phyloP scores from a whole-genome alignment of 2,797 vertebrate genomes.

The Austrolebias charrua region DNA sequence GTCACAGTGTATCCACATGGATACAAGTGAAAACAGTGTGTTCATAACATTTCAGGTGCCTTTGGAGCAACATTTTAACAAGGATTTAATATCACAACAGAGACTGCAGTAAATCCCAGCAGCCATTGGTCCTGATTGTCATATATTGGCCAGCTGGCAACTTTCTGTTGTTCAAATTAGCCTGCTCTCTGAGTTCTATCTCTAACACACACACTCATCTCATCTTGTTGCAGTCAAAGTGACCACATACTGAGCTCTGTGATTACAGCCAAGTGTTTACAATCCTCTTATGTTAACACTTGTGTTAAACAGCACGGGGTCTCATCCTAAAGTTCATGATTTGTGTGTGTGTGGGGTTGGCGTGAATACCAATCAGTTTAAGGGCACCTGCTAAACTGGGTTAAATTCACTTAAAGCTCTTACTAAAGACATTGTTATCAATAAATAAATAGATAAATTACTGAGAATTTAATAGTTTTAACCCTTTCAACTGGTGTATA shows the following conservation, averaged over 20 bases:
- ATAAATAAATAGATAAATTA: background rate
- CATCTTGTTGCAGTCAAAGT: slow-evolving; percentile 40
- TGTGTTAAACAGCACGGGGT: slow-evolving; percentile 77
- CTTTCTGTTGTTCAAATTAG: slow-evolving; percentile 37
- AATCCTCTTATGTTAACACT: slow-evolving; percentile 77
- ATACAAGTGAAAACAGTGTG: background rate
- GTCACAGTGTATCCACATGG: slow-evolving; percentile 42
- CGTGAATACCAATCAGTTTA: slow-evolving; percentile 3
- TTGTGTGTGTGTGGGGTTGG: background rate
- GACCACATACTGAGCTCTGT: slow-evolving; percentile 55
- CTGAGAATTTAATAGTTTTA: too few species aligned
- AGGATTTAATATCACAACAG: slow-evolving; percentile 35
- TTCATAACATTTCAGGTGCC: background rate
- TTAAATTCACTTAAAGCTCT: slow-evolving; percentile 15
- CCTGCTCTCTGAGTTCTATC: slow-evolving; percentile 39
- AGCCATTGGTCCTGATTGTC: slow-evolving; percentile 15
- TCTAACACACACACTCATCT: slow-evolving; percentile 52
- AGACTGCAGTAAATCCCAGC: slow-evolving; percentile 16
- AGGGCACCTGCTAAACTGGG: slow-evolving; percentile 4
- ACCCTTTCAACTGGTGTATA: background rate
- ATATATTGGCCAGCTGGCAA: slow-evolving; percentile 33
- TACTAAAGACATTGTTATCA: background rate
- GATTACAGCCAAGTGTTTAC: slow-evolving; percentile 76
- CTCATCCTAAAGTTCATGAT: slow-evolving; percentile 29
- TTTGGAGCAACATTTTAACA: slow-evolving; percentile 15